A percentile compares a stretch with the other conserved stretches of the same genome.
These are phyloP conservation scores for Exephanes ischioxanthus DNA, from an alignment of 2,888 invertebrate genomes.

Conservation along the genomic window DNA sequence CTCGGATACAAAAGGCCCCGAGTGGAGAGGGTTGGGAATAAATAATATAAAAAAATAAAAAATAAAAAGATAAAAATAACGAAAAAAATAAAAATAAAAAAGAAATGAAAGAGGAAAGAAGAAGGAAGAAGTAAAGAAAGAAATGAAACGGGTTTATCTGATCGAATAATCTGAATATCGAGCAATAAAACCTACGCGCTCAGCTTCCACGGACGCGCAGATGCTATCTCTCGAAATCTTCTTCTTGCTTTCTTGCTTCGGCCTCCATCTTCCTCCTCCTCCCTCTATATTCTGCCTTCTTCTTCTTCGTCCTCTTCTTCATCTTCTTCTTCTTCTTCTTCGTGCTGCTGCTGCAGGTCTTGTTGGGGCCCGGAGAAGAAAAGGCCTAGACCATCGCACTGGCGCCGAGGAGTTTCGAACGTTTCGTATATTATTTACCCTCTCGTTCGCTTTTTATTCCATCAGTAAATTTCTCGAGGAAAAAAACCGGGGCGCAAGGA, in stretches of 20 bases:
- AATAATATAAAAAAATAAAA: conserved; percentile 41
- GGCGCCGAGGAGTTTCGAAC: conserved; percentile 67
- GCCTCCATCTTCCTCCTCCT: conserved; percentile 43
- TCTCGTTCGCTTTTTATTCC: conserved; percentile 70
- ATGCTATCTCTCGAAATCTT: conserved; percentile 78
- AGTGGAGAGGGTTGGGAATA: conserved; percentile 35
- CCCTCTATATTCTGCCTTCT: conserved; percentile 49
- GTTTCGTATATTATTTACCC: conserved; percentile 72
- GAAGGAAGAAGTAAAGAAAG: conserved; percentile 58
- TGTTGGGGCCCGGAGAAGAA: conserved; percentile 16
- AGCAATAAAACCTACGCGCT: conserved; percentile 81
- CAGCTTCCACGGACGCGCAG: conserved; percentile 74
- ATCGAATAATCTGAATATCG: conserved; percentile 84
- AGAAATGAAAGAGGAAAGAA: conserved; percentile 41
- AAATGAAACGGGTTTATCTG: conserved; percentile 78
- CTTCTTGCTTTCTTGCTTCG: conserved; percentile 56
- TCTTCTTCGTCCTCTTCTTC: conserved; percentile 41
- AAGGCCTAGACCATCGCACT: conserved; percentile 68
- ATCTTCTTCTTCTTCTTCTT: conserved; percentile 14
- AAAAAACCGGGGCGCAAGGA: conserved; percentile 40
- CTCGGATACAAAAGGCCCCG: conserved; percentile 63
- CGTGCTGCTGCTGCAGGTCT: background rate
- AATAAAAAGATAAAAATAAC: background rate
- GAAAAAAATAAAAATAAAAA: conserved; percentile 48
- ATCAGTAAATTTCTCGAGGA: conserved; percentile 69